Evolutionary conservation across 2,888 invertebrate genomes (phyloP), one percentile per base, ranked within the genome.

Genomic region (Trachelus troglodyta): DNA sequence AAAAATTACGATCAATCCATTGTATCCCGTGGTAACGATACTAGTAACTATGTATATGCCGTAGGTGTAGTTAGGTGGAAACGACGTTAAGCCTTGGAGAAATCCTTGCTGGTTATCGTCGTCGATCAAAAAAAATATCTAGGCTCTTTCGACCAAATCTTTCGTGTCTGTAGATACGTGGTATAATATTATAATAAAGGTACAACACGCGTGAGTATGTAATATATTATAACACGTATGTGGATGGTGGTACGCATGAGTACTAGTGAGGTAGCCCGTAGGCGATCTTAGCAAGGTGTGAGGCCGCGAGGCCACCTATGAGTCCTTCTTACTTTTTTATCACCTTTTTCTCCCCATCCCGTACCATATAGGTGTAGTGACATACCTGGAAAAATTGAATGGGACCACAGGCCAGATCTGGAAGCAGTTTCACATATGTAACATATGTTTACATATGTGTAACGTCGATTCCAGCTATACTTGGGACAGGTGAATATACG

Each of bases 231-330:
- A 79, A 78, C 76, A 40, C 40, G 74, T 69, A 76, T 74, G 77
- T 40, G 73, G 37, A 69, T 69, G 33, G 30, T 69, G 34, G 34
- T 68, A 34, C 83, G 79, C 79, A 76, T 76, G 79, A 77, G 83
- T 76, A 75, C 77, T 76, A 78, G 77, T 74, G 83, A 80, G 74
- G 35, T 23, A 56, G 56, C 35, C 87, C 85, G 87, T 87, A 87
- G 87, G 88, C 86, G 86, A 87, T 87, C 85, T 77, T 79, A 80
- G 84, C 85, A 80, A 86, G 87, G 87, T 86, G 87, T 86, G 86
- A 88, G 87, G 85, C 86, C 85, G 80, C 81, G 79, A 81, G 85
- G 85, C 87, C 87, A 88, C 87, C 88, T 85, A 88, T 82, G 85
- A 85, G 87, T 80, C 80, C 75, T 83, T 84, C 82, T 80, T 73